Base-by-base conservation (phyloP, 2,888 invertebrate genomes). In the Cataglyphis altisquamis region DNA sequence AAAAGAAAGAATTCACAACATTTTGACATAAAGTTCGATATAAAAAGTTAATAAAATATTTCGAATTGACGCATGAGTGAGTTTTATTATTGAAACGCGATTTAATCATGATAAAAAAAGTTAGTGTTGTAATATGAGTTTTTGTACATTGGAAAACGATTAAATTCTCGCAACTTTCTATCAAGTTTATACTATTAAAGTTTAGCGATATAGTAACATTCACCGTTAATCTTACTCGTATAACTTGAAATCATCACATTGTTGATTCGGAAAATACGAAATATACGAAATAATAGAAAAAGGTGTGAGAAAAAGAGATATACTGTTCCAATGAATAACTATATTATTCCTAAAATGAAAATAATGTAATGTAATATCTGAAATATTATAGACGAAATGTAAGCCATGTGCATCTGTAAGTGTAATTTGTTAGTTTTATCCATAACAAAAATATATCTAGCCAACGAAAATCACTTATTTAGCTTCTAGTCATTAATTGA, bases 101-200 rank as follows among this genome's bases (percentile, higher is more conserved):
- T 57, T 70, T 39, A 57, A 77, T 68, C 25, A 5, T 21, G 57
- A 70, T 70, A 25, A 21, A 70, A 70, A 41, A 78, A 55, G 32
- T 41, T 41, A 18, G 21, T 41, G 32, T 41, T 21, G 55, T 41
- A 78, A 78, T 45, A 45, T 1, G 18, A 57, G 21, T 60, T 78
- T 78, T 70, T 60, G 55, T 41, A n/a, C 15, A 52, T 52, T 75
- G 25, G 10, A n/a, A n/a, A 55, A 41, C n/a, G 41, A 57, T n/a
- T 21, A 48, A 70, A 68, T 77, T 77, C n/a, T 29, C 21, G 10
- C 8, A 78, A 70, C 57, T 78, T 78, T 57, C 57, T 70, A 78
- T 12, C 4, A 70, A 78, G 21, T 70, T 78, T 0, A 4, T 10
- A 12, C 29, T 21, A 32, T 78, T 70, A 60, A 78, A 78, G 57